A percentile compares a stretch with the other conserved stretches of the same genome.
Evolutionary conservation across 2,888 invertebrate species (phyloP).

Genomic region (Drosophila picticornis): DNA sequence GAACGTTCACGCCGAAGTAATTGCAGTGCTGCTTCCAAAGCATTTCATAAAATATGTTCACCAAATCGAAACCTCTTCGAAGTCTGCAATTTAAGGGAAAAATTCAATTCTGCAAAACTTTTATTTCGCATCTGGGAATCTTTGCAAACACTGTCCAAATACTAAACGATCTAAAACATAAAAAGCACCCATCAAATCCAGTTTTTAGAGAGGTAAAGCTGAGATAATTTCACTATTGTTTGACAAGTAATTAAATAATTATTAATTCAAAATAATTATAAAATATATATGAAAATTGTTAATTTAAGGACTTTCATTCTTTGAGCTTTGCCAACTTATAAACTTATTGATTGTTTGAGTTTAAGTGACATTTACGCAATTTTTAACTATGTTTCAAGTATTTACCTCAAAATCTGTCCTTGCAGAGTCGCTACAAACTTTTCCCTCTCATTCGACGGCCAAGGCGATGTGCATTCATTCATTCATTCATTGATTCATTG

Average conservation of each 20-base stretch:
- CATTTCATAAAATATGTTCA: no score
- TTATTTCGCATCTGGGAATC: neutral
- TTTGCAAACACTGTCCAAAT: neutral
- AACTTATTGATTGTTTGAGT: neutral
- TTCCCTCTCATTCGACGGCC: neutral
- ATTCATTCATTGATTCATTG: constrained; percentile 8
- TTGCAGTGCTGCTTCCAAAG: no score
- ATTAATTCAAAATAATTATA: neutral
- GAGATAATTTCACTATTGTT: neutral
- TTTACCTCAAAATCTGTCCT: neutral
- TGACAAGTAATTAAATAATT: neutral
- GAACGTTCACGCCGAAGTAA: no score
- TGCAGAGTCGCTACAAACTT: neutral
- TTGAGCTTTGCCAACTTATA: neutral
- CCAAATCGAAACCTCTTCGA: no score
- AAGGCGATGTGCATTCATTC: neutral
- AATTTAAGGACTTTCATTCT: neutral
- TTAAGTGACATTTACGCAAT: neutral
- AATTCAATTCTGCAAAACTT: neutral
- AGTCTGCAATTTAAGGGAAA: no score
- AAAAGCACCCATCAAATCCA: no score
- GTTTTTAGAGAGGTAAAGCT: no score
- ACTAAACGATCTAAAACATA: no score
- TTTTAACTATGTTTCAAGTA: neutral
- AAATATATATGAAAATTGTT: neutral